These are phyloP conservation scores for Ciconia boyciana DNA, from an alignment of 2,113 vertebrate genomes.

Conservation along the genomic window DNA sequence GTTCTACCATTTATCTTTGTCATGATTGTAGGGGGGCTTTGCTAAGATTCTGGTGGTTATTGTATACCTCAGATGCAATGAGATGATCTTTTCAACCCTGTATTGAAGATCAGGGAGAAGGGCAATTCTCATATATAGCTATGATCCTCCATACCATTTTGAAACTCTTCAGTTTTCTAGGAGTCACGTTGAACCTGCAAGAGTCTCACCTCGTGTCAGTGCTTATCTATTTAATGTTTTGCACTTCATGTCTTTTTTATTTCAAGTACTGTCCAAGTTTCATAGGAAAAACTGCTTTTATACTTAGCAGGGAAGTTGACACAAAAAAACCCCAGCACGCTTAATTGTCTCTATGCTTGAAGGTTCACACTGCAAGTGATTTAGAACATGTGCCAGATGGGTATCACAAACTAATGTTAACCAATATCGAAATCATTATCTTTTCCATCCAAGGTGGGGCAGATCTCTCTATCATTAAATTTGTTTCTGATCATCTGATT, in stretches of 20 bases:
- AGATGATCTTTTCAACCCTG: not conserved
- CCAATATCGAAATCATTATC: not conserved
- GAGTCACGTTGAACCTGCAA: not conserved
- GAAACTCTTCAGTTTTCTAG: not conserved
- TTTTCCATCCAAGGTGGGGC: not conserved
- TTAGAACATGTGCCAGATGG: not conserved
- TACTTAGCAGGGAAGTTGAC: not conserved
- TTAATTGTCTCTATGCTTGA: not conserved
- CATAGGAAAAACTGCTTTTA: not conserved
- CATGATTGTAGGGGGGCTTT: not conserved
- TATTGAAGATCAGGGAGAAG: not conserved
- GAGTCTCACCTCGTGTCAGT: not conserved
- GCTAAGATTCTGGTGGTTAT: not conserved
- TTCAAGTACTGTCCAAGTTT: not conserved
- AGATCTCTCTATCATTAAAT: not conserved
- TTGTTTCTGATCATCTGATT: not conserved
- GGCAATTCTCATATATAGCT: not conserved
- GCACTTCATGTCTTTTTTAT: not conserved
- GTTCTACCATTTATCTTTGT: not conserved
- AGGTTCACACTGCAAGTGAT: not conserved
- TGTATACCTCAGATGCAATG: not conserved
- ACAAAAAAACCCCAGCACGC: rapidly evolving
- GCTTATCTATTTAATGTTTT: not conserved
- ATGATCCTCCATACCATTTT: not conserved
- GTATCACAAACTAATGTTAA: not conserved